These are phyloP conservation scores for Labeo calbasu DNA, from an alignment of 2,797 vertebrate genomes.

Conservation along the genomic window DNA sequence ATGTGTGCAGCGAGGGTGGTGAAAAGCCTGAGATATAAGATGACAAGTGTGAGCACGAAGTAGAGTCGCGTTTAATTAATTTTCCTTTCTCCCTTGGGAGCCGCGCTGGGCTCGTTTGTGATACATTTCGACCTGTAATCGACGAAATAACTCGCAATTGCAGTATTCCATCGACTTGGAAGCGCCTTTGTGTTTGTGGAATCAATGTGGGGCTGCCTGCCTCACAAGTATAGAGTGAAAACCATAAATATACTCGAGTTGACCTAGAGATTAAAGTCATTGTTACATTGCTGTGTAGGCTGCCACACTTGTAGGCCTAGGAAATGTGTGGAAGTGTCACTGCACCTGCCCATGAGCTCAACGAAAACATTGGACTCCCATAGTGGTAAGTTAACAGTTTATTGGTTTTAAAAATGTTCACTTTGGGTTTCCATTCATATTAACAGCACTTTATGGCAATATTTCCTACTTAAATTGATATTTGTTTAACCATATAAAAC, in stretches of 20 bases:
- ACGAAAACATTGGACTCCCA: neutral
- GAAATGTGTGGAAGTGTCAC: neutral
- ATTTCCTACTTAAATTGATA: neutral
- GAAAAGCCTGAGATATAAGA: slow-evolving; percentile 62
- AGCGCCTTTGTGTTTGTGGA: neutral
- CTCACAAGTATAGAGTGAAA: neutral
- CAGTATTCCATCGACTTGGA: neutral
- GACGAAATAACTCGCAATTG: neutral
- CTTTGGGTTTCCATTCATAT: neutral
- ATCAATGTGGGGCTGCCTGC: neutral
- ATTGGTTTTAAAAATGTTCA: neutral
- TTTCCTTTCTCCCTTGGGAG: slow-evolving; percentile 48
- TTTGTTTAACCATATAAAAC: neutral
- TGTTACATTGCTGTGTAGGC: neutral
- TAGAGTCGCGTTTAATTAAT: slow-evolving; percentile 75
- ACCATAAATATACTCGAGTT: neutral
- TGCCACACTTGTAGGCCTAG: neutral
- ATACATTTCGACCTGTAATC: neutral
- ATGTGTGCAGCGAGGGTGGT: slow-evolving; percentile 53
- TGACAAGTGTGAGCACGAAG: slow-evolving; percentile 78
- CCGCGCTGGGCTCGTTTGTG: slow-evolving; percentile 38
- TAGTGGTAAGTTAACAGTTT: neutral
- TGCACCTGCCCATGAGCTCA: neutral
- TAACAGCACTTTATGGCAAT: neutral
- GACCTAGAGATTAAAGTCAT: neutral